Percentiles rank a stretch among this genome's conserved stretches.
phyloP scores from a whole-genome alignment of 2,797 vertebrate genomes.

The Selene dorsalis region DNA sequence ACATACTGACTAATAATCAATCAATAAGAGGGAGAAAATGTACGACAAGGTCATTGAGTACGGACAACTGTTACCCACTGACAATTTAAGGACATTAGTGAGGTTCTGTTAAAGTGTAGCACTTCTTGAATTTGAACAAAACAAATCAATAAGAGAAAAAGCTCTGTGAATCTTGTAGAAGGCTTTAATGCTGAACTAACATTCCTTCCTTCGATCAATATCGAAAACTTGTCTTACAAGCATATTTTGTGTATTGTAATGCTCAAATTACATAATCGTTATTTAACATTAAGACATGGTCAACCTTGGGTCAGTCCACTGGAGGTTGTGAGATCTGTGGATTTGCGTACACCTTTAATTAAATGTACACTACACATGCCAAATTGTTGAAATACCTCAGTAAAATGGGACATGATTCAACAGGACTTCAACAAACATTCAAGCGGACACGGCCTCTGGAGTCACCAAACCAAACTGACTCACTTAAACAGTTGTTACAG shows the following conservation, averaged over 20 bases:
- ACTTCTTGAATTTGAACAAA: background rate
- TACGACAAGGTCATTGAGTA: conserved; percentile 15
- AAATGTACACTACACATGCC: background rate
- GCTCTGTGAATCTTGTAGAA: background rate
- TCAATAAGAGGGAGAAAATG: conserved; percentile 10
- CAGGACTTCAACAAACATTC: too few species aligned
- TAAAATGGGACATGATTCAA: too few species aligned
- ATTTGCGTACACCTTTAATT: background rate
- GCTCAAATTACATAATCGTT: background rate
- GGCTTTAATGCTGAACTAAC: background rate
- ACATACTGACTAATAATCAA: conserved; percentile 28
- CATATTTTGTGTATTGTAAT: background rate
- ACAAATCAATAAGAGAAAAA: too few species aligned
- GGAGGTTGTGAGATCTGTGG: background rate
- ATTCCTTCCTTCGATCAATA: background rate
- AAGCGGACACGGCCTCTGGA: background rate
- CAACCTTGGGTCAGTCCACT: background rate
- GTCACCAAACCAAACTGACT: background rate
- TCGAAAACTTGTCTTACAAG: background rate
- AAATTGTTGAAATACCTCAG: background rate
- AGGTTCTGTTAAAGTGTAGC: background rate
- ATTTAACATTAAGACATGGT: background rate
- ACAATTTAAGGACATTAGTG: background rate
- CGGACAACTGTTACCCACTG: conserved; percentile 4
- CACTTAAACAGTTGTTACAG: background rate